phyloP scores from a whole-genome alignment of 1,140 invertebrate species.

The Yoshiicerus persimilis region DNA sequence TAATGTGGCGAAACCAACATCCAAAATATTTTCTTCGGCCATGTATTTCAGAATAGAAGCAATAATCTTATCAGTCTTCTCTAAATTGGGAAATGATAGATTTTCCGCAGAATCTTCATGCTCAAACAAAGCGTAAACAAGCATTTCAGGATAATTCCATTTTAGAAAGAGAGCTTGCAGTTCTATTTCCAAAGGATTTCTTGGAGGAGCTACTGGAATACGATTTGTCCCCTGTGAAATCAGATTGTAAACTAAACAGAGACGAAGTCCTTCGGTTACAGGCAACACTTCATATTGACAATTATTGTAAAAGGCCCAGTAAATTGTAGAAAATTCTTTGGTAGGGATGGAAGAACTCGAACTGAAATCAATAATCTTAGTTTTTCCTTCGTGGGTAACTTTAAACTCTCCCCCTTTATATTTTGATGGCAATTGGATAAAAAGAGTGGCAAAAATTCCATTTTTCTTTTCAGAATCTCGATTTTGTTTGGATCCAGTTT shows the following conservation, averaged over 20 bases:
- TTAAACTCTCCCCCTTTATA: conserved; percentile 8
- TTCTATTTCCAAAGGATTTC: neutral
- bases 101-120: neutral
- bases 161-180: neutral
- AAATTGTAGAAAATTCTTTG: neutral
- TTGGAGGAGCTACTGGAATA: neutral
- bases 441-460: conserved; percentile 28
- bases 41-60: neutral
- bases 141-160: neutral
- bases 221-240: neutral
- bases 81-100: neutral
- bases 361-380: neutral
- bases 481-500: neutral
- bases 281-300: conserved; percentile 23
- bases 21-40: neutral
- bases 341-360: neutral
- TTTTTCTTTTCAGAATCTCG: conserved; percentile 31
- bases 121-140: neutral
- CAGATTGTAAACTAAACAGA: conserved; percentile 30
- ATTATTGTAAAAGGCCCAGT: neutral
- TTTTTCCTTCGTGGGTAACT: neutral
- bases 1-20: neutral
- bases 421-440: conserved; percentile 9
- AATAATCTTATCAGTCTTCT: neutral
- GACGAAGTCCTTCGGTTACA: neutral